These are phyloP conservation scores for Parelbella ahira DNA, from an alignment of 2,888 invertebrate genomes.

Conservation along the genomic window DNA sequence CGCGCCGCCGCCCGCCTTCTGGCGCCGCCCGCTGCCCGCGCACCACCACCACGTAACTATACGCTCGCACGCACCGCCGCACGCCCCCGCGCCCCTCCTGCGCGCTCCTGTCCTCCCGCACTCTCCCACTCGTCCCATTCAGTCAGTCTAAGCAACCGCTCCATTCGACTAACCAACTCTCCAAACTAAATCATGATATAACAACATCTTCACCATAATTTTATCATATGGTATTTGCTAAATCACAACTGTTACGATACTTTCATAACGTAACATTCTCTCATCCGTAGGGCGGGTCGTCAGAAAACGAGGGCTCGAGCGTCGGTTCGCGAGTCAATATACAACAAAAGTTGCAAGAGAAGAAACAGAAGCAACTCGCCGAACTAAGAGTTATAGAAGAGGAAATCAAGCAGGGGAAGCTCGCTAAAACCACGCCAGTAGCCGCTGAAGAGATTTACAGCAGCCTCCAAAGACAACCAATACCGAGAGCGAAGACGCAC, in stretches of 20 bases:
- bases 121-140: too few species aligned
- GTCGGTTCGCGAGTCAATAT: constrained; percentile 90
- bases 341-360: constrained; percentile 92
- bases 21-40: constrained; percentile 86
- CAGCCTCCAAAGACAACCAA: constrained; percentile 82
- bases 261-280: too few species aligned
- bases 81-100: too few species aligned
- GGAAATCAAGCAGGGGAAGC: constrained; percentile 91
- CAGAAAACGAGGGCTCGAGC: constrained; percentile 88
- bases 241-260: too few species aligned
- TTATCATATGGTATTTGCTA: too few species aligned
- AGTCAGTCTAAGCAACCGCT: too few species aligned
- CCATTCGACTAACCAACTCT: too few species aligned
- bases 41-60: constrained; percentile 63
- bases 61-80: not conserved
- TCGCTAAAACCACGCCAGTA: constrained; percentile 78
- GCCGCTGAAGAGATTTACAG: constrained; percentile 80
- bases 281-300: constrained; percentile 79
- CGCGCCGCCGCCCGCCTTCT: constrained; percentile 88
- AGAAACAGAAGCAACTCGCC: constrained; percentile 92
- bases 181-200: too few species aligned
- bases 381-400: constrained; percentile 89
- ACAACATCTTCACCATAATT: too few species aligned
- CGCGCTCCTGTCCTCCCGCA: too few species aligned
- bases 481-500: constrained; percentile 85